Evolutionary conservation across 2,113 vertebrate species (phyloP).

Genomic region (Paracyprichromis sp.): DNA sequence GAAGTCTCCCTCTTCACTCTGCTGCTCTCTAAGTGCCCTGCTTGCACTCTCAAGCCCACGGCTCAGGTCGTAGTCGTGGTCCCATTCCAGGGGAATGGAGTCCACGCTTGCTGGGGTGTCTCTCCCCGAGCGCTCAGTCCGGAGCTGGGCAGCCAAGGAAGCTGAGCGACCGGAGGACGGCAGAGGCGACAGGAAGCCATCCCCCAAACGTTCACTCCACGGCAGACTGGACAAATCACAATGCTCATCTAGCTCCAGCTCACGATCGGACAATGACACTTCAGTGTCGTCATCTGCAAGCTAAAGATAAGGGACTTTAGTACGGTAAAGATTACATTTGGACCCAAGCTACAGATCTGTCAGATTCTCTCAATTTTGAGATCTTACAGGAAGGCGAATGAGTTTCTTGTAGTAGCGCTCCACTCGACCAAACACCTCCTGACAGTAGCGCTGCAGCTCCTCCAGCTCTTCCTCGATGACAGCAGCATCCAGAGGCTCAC

Average conservation of each 20-base stretch:
- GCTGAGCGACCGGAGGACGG: constrained; percentile 88
- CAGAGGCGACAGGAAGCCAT: constrained; percentile 80
- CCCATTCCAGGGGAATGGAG: constrained; percentile 98
- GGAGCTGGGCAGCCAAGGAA: constrained; percentile 80
- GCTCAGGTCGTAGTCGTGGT: constrained; percentile 97
- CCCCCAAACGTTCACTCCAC: constrained; percentile 83
- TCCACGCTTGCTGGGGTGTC: constrained; percentile 95
- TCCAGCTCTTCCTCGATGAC: constrained; percentile 94
- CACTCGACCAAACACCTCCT: constrained; percentile 93
- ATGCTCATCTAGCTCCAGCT: constrained; percentile 87
- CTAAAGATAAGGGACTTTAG: constrained; percentile 55
- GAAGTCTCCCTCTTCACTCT: constrained; percentile 75
- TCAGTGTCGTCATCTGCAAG: constrained; percentile 89
- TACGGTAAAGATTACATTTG: background rate
- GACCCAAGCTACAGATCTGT: background rate
- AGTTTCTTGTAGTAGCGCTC: constrained; percentile 94
- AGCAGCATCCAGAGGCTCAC: constrained; percentile 89
- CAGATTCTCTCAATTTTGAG: background rate
- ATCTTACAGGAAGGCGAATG: constrained; percentile 83
- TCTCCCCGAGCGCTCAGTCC: constrained; percentile 84
- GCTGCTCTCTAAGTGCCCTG: constrained; percentile 76
- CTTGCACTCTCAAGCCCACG: constrained; percentile 84
- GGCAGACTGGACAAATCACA: constrained; percentile 80
- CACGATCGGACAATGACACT: constrained; percentile 81
- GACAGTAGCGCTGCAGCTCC: constrained; percentile 88